phyloP scores from a whole-genome alignment of 2,888 invertebrate genomes.

The Archips xylosteana region DNA sequence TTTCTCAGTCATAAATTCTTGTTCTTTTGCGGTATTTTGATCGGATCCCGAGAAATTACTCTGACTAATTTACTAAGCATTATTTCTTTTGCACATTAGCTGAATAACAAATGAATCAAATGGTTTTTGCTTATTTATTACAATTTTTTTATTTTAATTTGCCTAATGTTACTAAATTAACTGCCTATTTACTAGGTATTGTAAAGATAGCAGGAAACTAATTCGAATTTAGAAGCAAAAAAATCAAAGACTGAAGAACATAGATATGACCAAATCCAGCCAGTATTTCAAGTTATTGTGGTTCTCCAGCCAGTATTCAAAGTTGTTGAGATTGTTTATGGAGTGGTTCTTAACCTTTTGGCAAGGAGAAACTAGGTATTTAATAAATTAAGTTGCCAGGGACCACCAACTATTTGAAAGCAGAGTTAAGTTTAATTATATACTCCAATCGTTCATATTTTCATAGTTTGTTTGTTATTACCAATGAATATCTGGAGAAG shows the following conservation, averaged over 20 bases:
- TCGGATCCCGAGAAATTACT: slow-evolving; percentile 3
- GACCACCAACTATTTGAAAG: too few relatives aligned
- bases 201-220: slow-evolving; percentile 10
- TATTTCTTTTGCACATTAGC: not conserved
- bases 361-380: too few relatives aligned
- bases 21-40: not conserved
- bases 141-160: not conserved
- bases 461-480: too few relatives aligned
- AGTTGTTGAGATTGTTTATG: not conserved
- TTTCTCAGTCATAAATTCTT: not conserved
- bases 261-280: not conserved
- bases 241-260: not conserved
- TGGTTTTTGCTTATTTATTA: not conserved
- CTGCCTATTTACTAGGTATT: slow-evolving; percentile 24
- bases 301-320: not conserved
- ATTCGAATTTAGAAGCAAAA: not conserved
- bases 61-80: slow-evolving; percentile 7
- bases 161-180: slow-evolving; percentile 8
- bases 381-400: too few relatives aligned
- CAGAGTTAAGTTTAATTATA: too few relatives aligned
- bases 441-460: too few relatives aligned
- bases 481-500: too few relatives aligned
- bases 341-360: not conserved
- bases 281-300: not conserved
- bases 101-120: slow-evolving; percentile 19